These are phyloP conservation scores for Heteractis magnifica DNA, from an alignment of 92 coral and sea anemone genomes.

Conservation along the genomic window DNA sequence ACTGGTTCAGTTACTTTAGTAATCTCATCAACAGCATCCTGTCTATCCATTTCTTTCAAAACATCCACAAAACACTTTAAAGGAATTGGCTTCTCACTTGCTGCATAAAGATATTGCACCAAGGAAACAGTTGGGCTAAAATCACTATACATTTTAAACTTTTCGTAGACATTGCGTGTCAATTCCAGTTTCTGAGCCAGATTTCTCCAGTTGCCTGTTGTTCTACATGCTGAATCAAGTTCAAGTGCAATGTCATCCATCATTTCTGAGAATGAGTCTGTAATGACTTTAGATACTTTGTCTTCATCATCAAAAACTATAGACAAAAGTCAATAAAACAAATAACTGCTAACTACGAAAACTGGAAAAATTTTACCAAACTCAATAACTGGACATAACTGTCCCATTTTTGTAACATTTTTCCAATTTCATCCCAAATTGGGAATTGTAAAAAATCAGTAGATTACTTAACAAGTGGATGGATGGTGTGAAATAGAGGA, in stretches of 20 bases:
- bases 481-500: no score
- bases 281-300: no score
- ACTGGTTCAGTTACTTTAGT: no score
- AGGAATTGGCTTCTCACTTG: neutral
- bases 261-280: neutral
- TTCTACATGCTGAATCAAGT: slow-evolving; percentile 3
- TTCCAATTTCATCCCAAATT: no score
- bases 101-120: neutral
- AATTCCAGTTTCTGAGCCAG: slow-evolving; percentile 10
- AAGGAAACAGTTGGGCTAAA: slow-evolving; percentile 4
- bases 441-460: no score
- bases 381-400: no score
- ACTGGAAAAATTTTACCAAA: no score
- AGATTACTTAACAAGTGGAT: no score
- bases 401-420: no score
- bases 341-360: no score
- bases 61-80: neutral
- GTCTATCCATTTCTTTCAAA: slow-evolving; percentile 5
- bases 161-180: neutral
- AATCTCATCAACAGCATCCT: slow-evolving; percentile 1
- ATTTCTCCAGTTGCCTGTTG: neutral
- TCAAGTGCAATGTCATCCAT: neutral
- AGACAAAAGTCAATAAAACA: no score
- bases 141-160: slow-evolving; percentile 12
- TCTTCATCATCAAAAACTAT: no score